Percentiles rank a stretch among this genome's conserved stretches.
phyloP scores from a whole-genome alignment of 2,113 vertebrate genomes.

The Leiothrix lutea region DNA sequence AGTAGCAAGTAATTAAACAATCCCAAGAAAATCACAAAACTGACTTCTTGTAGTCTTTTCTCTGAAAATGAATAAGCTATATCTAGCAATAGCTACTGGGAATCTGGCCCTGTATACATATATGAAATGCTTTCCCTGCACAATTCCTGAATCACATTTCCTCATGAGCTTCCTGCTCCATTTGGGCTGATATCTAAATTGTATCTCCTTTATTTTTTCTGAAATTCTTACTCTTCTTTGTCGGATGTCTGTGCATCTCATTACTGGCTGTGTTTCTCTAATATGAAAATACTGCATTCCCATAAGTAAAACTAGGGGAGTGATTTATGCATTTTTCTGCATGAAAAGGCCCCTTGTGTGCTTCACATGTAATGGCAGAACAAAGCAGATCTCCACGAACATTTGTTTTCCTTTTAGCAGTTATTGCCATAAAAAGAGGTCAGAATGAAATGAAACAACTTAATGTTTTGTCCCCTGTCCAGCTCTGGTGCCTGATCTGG shows the following conservation, averaged over 20 bases:
- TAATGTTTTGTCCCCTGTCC: slow-evolving; percentile 50
- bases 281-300: slow-evolving; percentile 28
- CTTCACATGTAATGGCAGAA: slow-evolving; percentile 45
- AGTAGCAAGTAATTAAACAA: background rate
- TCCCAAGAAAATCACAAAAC: background rate
- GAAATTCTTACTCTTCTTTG: background rate
- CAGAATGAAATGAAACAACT: slow-evolving; percentile 64
- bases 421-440: slow-evolving; percentile 61
- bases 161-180: background rate
- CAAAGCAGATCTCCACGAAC: slow-evolving; percentile 41
- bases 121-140: background rate
- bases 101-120: background rate
- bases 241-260: slow-evolving; percentile 3
- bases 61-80: background rate
- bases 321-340: slow-evolving; percentile 49
- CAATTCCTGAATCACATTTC: slow-evolving; percentile 11
- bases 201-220: background rate
- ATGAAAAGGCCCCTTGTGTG: slow-evolving; percentile 53
- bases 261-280: slow-evolving; percentile 48
- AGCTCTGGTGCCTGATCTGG: slow-evolving; percentile 52
- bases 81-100: background rate
- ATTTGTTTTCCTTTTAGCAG: slow-evolving; percentile 71
- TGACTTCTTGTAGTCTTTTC: background rate
- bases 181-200: background rate
- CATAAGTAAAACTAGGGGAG: slow-evolving; percentile 33